Conservation (phyloP, 2,888 invertebrate genomes). For the Unio pictorum region DNA sequence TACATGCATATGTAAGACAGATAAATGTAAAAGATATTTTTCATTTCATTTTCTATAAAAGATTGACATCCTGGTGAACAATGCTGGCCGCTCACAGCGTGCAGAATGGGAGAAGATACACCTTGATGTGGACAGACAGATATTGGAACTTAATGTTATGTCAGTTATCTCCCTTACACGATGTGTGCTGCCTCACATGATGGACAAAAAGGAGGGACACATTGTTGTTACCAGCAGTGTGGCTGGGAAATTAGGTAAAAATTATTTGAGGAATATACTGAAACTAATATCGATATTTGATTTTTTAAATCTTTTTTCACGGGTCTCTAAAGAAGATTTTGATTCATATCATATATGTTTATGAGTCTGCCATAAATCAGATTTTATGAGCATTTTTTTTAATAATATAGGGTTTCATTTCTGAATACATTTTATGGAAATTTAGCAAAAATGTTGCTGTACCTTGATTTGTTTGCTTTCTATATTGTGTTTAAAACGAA, state of each 20-base stretch:
- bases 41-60: slow-evolving; percentile 47
- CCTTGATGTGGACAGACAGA: slow-evolving; percentile 80
- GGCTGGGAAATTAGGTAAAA: slow-evolving; percentile 78
- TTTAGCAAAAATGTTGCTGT: too few relatives aligned
- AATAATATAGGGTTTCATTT: too few relatives aligned
- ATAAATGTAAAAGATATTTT: slow-evolving; percentile 3
- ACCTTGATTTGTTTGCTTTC: too few relatives aligned
- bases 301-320: too few relatives aligned
- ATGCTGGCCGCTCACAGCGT: slow-evolving; percentile 86
- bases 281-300: too few relatives aligned
- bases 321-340: too few relatives aligned
- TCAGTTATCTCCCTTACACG: slow-evolving; percentile 81
- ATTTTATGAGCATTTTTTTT: too few relatives aligned
- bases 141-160: slow-evolving; percentile 86
- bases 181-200: slow-evolving; percentile 78
- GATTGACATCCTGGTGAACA: slow-evolving; percentile 85
- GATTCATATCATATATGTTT: too few relatives aligned
- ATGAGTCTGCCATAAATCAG: too few relatives aligned
- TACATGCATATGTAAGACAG: background rate
- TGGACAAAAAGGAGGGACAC: slow-evolving; percentile 76
- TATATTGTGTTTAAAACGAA: too few relatives aligned
- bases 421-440: too few relatives aligned
- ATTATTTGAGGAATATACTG: background rate
- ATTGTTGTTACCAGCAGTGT: slow-evolving; percentile 83
- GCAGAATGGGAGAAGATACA: slow-evolving; percentile 82